phyloP scores from a whole-genome alignment of 1,140 invertebrate species.

The Lepidotrigona ventralis region DNA sequence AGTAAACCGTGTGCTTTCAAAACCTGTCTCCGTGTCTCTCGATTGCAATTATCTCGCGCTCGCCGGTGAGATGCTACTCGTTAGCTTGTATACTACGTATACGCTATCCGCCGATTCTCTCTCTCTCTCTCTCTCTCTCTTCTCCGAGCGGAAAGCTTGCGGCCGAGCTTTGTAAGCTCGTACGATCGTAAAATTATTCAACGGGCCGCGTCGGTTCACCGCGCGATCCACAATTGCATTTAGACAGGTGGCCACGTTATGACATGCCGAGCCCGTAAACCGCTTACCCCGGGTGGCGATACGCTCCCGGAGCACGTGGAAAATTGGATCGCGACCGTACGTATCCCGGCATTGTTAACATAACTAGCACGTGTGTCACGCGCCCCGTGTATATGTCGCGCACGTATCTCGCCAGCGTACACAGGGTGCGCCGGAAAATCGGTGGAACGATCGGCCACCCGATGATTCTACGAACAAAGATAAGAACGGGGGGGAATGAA shows the following conservation, averaged over 20 bases:
- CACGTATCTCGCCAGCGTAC: conserved; percentile 23
- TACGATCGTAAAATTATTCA: conserved; percentile 40
- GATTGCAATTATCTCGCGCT: neutral
- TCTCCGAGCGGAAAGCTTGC: neutral
- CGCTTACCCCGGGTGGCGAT: conserved; percentile 34
- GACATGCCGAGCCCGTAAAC: conserved; percentile 37
- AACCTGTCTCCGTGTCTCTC: neutral
- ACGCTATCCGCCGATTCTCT: neutral
- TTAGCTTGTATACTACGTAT: too few species aligned
- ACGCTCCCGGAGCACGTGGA: conserved; percentile 47
- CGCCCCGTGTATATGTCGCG: conserved; percentile 8
- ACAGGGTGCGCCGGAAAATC: neutral
- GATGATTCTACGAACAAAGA: too few species aligned
- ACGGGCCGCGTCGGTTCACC: conserved; percentile 28
- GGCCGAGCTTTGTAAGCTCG: neutral
- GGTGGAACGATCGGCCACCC: too few species aligned
- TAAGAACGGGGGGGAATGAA: too few species aligned
- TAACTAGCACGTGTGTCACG: conserved; percentile 40
- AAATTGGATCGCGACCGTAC: conserved; percentile 45
- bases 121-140: too few species aligned
- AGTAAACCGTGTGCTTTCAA: neutral
- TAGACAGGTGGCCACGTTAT: conserved; percentile 38
- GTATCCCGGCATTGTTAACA: conserved; percentile 46
- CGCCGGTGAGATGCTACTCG: neutral
- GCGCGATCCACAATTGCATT: conserved; percentile 48